Base-by-base conservation (phyloP, 2,797 vertebrate species). In the Sebastiscus tertius region DNA sequence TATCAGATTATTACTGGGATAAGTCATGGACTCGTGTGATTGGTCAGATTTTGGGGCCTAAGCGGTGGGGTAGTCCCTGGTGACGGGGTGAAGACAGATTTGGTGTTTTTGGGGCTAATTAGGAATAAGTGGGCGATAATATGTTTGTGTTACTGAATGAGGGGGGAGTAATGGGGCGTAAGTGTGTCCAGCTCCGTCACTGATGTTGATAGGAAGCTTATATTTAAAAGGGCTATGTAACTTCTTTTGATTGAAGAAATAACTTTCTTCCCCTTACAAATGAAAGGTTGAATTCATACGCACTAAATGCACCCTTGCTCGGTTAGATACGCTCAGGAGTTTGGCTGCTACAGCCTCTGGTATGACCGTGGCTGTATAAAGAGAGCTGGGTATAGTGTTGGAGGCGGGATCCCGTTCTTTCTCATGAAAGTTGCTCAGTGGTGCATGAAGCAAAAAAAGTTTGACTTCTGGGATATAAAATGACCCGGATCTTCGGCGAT, bases 1-100 rank as follows among this genome's bases (percentile, higher is more conserved):
- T 82, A 94, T 84, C 79, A 92, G 91, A 91, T 92, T 92, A 90
- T 88, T 75, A 70, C 65, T 6, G 22, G 80, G 84, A 83, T 74
- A 89, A 92, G 69, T 77, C 75, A 26, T 29, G 71, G 75, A 74
- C 46, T 82, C 0, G 1, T 74, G 75, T 24, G 77, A 91, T 91
- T 89, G 88, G 88, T 77, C 83, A 82, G 84, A 27, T 85, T 85
- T 67, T 6, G 67, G 68, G 71, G 36, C 14, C 70, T 69, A 66
- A 79, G 74, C 0, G 2, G 81, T 20, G 24, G 31, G 20, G 39
- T 49, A 36, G 29, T 73, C 72, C 72, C 67, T 9, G 54, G 79
- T 72, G 77, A 86, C 4, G 31, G 46, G 46, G 71, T 49, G 49
- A 77, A 58, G 71, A 69, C 24, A 82, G 76, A 82, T 80, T 80